Percentiles rank a stretch among this genome's conserved stretches.
Evolutionary conservation across 2,797 vertebrate genomes (phyloP).

Genomic region (Manis pentadactyla): DNA sequence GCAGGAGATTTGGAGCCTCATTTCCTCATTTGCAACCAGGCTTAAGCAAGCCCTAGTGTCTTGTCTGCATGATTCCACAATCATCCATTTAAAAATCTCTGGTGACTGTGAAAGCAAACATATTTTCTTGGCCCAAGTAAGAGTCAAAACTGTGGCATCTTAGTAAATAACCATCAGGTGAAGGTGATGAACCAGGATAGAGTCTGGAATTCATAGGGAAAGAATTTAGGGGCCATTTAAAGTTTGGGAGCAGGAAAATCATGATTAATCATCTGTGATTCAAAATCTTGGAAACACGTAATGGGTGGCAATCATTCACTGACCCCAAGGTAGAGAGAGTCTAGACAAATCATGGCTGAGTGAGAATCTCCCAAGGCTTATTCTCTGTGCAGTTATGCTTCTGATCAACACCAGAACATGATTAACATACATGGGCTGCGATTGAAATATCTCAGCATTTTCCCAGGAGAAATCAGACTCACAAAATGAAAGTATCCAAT

Average conservation of each 20-base stretch:
- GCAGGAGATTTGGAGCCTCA: neutral
- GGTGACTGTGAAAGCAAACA: neutral
- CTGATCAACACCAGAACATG: neutral
- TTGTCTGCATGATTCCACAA: neutral
- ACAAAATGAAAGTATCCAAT: conserved; percentile 82
- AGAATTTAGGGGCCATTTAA: neutral
- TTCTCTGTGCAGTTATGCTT: neutral
- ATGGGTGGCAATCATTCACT: neutral
- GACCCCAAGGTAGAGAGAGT: neutral
- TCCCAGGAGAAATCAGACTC: conserved; percentile 72
- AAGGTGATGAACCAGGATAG: neutral
- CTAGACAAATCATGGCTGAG: neutral
- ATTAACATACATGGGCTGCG: neutral
- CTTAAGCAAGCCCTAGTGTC: neutral
- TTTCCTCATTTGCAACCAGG: neutral
- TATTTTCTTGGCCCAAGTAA: neutral
- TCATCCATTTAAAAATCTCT: neutral
- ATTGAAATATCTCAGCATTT: neutral
- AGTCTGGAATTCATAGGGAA: neutral
- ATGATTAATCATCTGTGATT: neutral
- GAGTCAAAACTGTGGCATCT: neutral
- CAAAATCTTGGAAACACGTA: neutral
- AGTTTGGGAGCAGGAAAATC: neutral
- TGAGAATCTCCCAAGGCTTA: neutral
- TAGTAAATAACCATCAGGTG: neutral